Percentiles rank a stretch among this genome's conserved stretches.
phyloP scores from a whole-genome alignment of 2,113 vertebrate genomes.

The Coptodon rendalli region DNA sequence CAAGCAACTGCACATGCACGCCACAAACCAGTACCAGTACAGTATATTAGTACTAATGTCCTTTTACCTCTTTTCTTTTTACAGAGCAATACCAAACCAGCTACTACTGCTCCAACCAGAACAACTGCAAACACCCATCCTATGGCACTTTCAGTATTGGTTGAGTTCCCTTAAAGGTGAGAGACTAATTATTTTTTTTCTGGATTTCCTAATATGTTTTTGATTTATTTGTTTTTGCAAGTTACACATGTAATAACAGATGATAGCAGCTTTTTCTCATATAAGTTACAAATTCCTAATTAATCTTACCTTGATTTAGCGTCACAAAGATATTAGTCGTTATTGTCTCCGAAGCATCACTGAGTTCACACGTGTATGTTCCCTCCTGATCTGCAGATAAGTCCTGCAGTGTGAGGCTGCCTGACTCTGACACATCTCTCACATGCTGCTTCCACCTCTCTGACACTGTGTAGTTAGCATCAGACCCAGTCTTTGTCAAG shows the following conservation, averaged over 20 bases:
- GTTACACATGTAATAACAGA: background rate
- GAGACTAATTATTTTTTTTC: background rate
- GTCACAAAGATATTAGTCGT: background rate
- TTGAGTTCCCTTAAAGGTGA: background rate
- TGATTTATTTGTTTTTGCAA: background rate
- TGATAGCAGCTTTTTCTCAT: background rate
- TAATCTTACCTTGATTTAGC: background rate
- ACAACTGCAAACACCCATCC: background rate
- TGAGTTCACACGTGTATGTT: background rate
- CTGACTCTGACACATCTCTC: background rate
- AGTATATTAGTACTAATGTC: background rate
- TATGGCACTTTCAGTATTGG: background rate
- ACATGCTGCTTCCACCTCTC: background rate
- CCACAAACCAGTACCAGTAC: background rate
- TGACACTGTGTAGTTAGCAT: background rate
- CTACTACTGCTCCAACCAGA: background rate
- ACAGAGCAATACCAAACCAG: background rate
- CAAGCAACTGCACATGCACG: background rate
- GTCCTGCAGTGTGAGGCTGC: background rate
- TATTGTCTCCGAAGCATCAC: background rate
- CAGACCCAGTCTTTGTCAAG: background rate
- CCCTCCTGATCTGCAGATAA: background rate
- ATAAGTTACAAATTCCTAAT: background rate
- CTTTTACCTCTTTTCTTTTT: background rate
- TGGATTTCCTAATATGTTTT: background rate